phyloP scores from a whole-genome alignment of 2,113 vertebrate genomes.

The Podilymbus podiceps region DNA sequence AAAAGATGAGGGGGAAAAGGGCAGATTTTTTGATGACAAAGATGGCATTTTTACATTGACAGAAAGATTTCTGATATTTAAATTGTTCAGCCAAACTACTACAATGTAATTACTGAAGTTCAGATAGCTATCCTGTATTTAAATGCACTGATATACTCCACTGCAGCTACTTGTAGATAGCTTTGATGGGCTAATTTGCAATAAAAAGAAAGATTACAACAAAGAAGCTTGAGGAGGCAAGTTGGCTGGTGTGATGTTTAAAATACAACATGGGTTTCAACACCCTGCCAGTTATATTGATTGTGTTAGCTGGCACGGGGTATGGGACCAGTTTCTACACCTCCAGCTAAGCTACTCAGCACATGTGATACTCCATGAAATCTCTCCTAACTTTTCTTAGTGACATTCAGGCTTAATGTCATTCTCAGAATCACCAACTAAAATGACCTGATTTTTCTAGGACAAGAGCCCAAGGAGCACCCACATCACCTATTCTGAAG shows the following conservation, averaged over 20 bases:
- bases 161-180: not conserved
- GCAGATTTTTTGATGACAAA: constrained; percentile 11
- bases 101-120: not conserved
- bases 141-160: not conserved
- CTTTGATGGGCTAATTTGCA: not conserved
- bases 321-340: not conserved
- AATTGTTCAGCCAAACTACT: not conserved
- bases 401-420: not conserved
- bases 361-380: not conserved
- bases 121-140: not conserved
- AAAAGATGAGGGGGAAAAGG: not conserved
- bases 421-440: not conserved
- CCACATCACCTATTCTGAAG: not conserved
- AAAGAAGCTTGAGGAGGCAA: not conserved
- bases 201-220: not conserved
- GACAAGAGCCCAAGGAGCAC: not conserved
- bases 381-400: not conserved
- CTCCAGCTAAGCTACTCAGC: not conserved
- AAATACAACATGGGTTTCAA: constrained; percentile 18
- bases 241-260: constrained; percentile 6
- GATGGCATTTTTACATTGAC: not conserved
- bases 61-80: not conserved
- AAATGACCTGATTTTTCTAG: not conserved
- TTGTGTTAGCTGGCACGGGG: not conserved
- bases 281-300: not conserved